Base-by-base conservation (phyloP, 2,888 invertebrate genomes). In the Hemistola chrysoprasaria region DNA sequence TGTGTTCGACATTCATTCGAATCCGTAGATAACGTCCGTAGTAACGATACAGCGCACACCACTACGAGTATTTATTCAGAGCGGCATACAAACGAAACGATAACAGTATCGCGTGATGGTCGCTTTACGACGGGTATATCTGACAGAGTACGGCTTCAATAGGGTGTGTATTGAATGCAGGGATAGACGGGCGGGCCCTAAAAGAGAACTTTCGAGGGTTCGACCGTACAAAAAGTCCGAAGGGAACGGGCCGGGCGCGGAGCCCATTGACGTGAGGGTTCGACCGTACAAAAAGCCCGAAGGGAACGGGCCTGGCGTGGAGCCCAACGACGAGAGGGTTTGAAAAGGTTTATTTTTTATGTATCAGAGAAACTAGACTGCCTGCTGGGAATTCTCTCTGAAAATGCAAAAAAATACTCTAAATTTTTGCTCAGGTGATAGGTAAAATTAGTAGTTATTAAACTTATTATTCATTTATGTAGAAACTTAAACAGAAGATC, bases 321-420 rank as follows among this genome's bases (percentile, higher is more conserved):
- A 16, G 16, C 16, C 56, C 65, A 48, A 47, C 52, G n/a, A n/a
- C n/a, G 40, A 59, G 67, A 65, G 77, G 78, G 73, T 69, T 67
- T 61, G 63, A 46, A 60, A 56, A 65, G 70, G 72, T 78, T 69
- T 67, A 68, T 79, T 82, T 81, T 82, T 81, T 82, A 73, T 73
- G 60, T 56, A 51, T 50, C 41, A 50, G 40, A 56, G 37, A 60
- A 44, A 46, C 53, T 52, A 36, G 41, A 44, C 40, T 42, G 50
- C 33, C 43, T 36, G 49, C 40, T 24, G 41, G 35, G 43, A 44
- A 11, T 16, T 16, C 16, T 16, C 2, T 16, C 16, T 16, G 16
- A 16, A 3, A 16, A 16, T 4, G 16, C 16, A 16, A 16, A 16
- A 4, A n/a, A n/a, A n/a, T n/a, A n/a, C n/a, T n/a, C n/a, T n/a